These are phyloP conservation scores for Pseudoips prasinana DNA, from an alignment of 2,888 invertebrate genomes.

Conservation along the genomic window DNA sequence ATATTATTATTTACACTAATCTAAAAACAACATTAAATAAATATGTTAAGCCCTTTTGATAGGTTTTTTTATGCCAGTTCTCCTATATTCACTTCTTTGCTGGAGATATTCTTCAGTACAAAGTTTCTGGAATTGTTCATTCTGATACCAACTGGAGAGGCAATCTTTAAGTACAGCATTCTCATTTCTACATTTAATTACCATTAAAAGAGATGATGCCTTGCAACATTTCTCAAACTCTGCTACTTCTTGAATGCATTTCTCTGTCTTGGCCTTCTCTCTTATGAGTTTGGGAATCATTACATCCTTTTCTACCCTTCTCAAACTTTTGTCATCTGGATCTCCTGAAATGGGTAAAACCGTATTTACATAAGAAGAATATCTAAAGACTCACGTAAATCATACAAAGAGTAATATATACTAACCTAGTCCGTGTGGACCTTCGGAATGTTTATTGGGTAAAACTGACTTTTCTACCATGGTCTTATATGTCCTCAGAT, in stretches of 20 bases:
- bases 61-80: constrained; percentile 88
- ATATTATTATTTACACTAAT: constrained; percentile 48
- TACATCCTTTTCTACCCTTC: constrained; percentile 94
- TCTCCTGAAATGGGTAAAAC: constrained; percentile 84
- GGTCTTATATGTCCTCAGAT: no score
- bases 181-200: constrained; percentile 87
- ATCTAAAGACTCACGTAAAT: background rate
- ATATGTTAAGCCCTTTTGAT: constrained; percentile 60
- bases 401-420: background rate
- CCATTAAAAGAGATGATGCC: constrained; percentile 85
- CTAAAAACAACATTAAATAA: constrained; percentile 21
- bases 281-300: constrained; percentile 94
- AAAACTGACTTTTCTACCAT: constrained; percentile 59
- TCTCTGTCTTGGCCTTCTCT: constrained; percentile 89
- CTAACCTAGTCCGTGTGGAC: constrained; percentile 82
- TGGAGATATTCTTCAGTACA: constrained; percentile 91
- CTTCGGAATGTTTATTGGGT: constrained; percentile 64
- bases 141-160: constrained; percentile 87
- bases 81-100: constrained; percentile 90
- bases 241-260: constrained; percentile 88
- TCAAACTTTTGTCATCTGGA: constrained; percentile 90
- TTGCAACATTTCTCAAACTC: constrained; percentile 89
- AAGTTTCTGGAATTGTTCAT: constrained; percentile 87
- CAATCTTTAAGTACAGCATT: constrained; percentile 87
- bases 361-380: background rate